These are phyloP conservation scores for Copidosoma aretas DNA, from an alignment of 2,888 invertebrate genomes.

Conservation along the genomic window DNA sequence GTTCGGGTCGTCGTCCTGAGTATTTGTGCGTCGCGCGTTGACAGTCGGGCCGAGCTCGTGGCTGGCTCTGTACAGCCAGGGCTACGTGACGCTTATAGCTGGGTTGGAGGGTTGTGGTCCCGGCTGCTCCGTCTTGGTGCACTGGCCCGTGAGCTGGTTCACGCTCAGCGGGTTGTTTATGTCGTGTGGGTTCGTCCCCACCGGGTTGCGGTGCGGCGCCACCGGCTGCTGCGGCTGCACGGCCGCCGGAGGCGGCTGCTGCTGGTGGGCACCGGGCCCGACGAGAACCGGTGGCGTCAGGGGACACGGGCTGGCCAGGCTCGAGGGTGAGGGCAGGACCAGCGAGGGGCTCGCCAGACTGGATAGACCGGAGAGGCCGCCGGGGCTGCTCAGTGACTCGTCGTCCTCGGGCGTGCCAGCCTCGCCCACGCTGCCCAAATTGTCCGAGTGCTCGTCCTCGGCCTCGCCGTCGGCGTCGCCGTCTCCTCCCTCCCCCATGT, in stretches of 20 bases:
- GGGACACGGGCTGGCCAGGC: conserved; percentile 69
- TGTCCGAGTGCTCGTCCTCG: conserved; percentile 71
- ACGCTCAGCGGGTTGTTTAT: conserved; percentile 91
- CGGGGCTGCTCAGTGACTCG: conserved; percentile 66
- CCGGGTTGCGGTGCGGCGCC: conserved; percentile 73
- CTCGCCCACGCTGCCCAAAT: conserved; percentile 77
- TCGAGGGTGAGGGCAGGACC: conserved; percentile 80
- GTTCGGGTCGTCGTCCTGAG: conserved; percentile 55
- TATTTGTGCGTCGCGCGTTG: conserved; percentile 61
- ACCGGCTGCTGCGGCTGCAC: conserved; percentile 59
- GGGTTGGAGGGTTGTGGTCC: conserved; percentile 57
- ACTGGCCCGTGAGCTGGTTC: conserved; percentile 84
- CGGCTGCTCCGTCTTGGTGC: conserved; percentile 62
- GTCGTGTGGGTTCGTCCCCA: conserved; percentile 90
- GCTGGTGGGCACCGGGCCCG: conserved; percentile 58
- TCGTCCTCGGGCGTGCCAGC: conserved; percentile 68
- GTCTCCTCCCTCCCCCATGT: conserved; percentile 84
- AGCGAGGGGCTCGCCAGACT: conserved; percentile 75
- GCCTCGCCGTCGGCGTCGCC: conserved; percentile 69
- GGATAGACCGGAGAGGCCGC: conserved; percentile 72
- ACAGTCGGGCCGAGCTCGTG: neutral
- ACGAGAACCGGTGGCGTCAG: conserved; percentile 62
- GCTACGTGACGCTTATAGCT: conserved; percentile 64
- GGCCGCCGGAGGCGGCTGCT: conserved; percentile 49
- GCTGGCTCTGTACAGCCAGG: conserved; percentile 49